Base-by-base conservation (phyloP, 2,797 vertebrate species). In the Macroramphosus scolopax region DNA sequence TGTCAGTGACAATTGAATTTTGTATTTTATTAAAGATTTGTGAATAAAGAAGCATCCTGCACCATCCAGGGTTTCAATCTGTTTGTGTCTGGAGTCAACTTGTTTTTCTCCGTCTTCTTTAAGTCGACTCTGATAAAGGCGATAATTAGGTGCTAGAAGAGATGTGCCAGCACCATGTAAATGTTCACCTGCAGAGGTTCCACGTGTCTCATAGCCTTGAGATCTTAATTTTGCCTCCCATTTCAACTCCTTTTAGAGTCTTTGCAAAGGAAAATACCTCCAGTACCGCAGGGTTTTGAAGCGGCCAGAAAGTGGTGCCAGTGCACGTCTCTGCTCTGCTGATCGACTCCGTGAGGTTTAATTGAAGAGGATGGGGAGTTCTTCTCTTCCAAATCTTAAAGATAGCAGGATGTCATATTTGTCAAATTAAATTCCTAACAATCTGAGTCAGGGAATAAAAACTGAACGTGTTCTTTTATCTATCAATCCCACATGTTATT, bases 21-120 rank as follows among this genome's bases (percentile, higher is more conserved):
- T 53, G 34, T 25, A 15, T 58, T 65, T 24, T 50, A 68, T 54
- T 70, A 68, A 70, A 55, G 15, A 4, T 47, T 52, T 54, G 30
- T 38, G n/a, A 43, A 42, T 14, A 35, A 24, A 8, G 31, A 6
- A 10, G 1, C 13, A 12, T 49, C 15, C 10, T 35, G 9, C 12
- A 3, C 22, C n/a, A n/a, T 13, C 29, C 14, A 33, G 14, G 4
- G n/a, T 14, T 13, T 14, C n/a, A 16, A 20, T 37, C 5, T 38
- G 17, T 22, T 8, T 35, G n/a, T 26, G 1, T 3, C 5, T 6
- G 6, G 3, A 22, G 6, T 22, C 6, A 22, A 3, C 1, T 15
- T 5, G 16, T 39, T 32, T 5, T 17, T 4, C 8, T 25, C 7
- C 1, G 2, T 24, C 14, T 11, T 11, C 9, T 28, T 16, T n/a